Evolutionary conservation across 2,888 invertebrate genomes (phyloP).

Genomic region (Spilarctia lutea): DNA sequence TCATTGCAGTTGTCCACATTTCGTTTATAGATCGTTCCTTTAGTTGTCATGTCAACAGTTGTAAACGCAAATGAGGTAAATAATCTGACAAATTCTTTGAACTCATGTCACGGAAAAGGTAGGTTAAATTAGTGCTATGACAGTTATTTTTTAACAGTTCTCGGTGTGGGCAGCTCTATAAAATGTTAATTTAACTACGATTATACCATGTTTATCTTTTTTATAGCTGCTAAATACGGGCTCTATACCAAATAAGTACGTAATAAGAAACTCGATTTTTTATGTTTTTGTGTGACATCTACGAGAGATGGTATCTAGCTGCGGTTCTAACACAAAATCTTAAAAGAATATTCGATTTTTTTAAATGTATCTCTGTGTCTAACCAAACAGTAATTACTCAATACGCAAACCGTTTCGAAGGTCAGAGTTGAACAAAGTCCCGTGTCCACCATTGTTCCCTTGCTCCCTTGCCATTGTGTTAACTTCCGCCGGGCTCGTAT

Average conservation of each 20-base stretch:
- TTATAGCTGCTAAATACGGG: slow-evolving; percentile 5
- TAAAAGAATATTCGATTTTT: background rate
- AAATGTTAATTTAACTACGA: slow-evolving; percentile 7
- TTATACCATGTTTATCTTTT: slow-evolving; percentile 15
- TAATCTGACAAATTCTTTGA: slow-evolving; percentile 22
- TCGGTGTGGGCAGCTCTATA: slow-evolving; percentile 12
- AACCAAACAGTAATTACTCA: slow-evolving; percentile 55
- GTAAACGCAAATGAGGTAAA: slow-evolving; percentile 27
- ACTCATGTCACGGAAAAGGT: slow-evolving; percentile 21
- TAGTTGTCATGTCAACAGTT: slow-evolving; percentile 33
- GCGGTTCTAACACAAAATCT: background rate
- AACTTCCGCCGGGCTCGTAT: slow-evolving; percentile 54
- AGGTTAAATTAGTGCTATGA: slow-evolving; percentile 17
- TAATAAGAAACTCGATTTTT: slow-evolving; percentile 1
- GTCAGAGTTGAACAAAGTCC: slow-evolving; percentile 60
- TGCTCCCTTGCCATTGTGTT: slow-evolving; percentile 52
- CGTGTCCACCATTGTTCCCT: slow-evolving; percentile 57
- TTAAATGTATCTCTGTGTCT: background rate
- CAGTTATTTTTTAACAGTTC: slow-evolving; percentile 11
- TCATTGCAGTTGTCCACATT: slow-evolving; percentile 60
- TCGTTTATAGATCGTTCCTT: slow-evolving; percentile 50
- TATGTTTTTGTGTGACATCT: background rate
- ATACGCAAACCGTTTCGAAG: slow-evolving; percentile 52
- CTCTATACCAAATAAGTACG: background rate
- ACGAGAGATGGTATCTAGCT: background rate